Evolutionary conservation across 2,113 vertebrate species (phyloP).

Genomic region (Ammodytes dubius): DNA sequence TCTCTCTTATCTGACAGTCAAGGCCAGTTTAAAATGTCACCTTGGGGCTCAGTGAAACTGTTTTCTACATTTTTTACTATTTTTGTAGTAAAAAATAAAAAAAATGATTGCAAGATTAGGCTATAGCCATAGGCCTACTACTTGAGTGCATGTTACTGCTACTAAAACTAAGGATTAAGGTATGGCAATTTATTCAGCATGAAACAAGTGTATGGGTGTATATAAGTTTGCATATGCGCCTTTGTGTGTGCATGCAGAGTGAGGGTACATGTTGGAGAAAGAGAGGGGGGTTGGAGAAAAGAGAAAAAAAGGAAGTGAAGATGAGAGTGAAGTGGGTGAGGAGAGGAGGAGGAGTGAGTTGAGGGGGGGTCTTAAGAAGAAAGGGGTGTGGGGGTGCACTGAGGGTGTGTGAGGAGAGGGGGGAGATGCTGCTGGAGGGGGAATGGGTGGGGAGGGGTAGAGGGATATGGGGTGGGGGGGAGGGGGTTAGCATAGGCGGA

Average conservation of each 20-base stretch:
- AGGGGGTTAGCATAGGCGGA: slow-evolving; percentile 53
- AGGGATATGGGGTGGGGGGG: background rate
- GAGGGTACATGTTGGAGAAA: slow-evolving; percentile 19
- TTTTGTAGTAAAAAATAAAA: background rate
- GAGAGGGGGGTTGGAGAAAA: background rate
- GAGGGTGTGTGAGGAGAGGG: slow-evolving; percentile 13
- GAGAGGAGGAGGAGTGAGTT: background rate
- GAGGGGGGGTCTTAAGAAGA: background rate
- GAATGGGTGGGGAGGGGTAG: background rate
- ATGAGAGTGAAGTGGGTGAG: slow-evolving; percentile 25
- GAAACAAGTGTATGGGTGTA: slow-evolving; percentile 23
- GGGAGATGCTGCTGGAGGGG: slow-evolving; percentile 15
- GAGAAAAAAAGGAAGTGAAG: slow-evolving; percentile 17
- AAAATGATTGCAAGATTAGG: background rate
- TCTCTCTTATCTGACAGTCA: no score
- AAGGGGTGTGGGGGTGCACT: background rate
- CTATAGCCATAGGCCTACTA: no score
- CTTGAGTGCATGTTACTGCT: background rate
- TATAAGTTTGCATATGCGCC: background rate
- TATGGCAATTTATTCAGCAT: slow-evolving; percentile 6
- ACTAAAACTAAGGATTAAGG: background rate
- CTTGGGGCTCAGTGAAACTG: background rate
- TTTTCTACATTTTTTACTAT: background rate
- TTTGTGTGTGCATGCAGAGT: slow-evolving; percentile 16
- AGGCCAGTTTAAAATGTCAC: background rate